Base-by-base conservation (phyloP, 2,797 vertebrate genomes). In the Galagoides demidoff region DNA sequence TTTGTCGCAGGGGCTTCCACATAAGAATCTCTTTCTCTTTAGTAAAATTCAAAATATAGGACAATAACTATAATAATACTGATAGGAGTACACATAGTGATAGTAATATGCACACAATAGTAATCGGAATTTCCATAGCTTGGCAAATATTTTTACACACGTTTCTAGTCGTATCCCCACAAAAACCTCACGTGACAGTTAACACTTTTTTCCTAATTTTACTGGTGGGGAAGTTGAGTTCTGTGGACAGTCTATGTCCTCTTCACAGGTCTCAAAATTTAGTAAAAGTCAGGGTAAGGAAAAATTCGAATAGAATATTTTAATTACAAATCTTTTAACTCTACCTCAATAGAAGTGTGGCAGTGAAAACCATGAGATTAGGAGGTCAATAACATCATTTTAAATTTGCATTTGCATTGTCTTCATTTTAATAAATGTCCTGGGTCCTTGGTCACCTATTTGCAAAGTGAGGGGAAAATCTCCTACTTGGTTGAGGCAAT, bases 381-480 rank as follows among this genome's bases (percentile, higher is more conserved):
- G 52, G 63, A 87, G 23, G 55, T 89, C 57, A 59, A 12, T 78
- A 57, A 70, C 68, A 95, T 52, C 70, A 89, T 37, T 23, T 94
- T 92, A 20, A 77, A 63, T 85, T 95, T 92, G 73, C 4, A 27
- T 92, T 68, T 68, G 9, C 45, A 39, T 91, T 85, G 81, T 52
- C 29, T 95, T 95, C 68, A 70, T 95, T 92, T 94, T 83, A 94
- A 88, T 85, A 88, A 70, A 66, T 2, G 7, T 45, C 22, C 39
- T 90, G 68, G 23, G 37, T 90, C 23, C 4, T 94, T 86, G 68
- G 88, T 92, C 68, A 66, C 89, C 49, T 95, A n/a, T 96, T 95
- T 92, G 66, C 61, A 95, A 82, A 64, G 76, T 77, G 94, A 95
- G 95, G 85, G 29, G 20, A 93, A 52, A 91, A 87, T 95, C 49